A percentile compares a stretch with the other conserved stretches of the same genome.
phyloP scores from a whole-genome alignment of 2,888 invertebrate genomes.

The Lycia hirtaria region DNA sequence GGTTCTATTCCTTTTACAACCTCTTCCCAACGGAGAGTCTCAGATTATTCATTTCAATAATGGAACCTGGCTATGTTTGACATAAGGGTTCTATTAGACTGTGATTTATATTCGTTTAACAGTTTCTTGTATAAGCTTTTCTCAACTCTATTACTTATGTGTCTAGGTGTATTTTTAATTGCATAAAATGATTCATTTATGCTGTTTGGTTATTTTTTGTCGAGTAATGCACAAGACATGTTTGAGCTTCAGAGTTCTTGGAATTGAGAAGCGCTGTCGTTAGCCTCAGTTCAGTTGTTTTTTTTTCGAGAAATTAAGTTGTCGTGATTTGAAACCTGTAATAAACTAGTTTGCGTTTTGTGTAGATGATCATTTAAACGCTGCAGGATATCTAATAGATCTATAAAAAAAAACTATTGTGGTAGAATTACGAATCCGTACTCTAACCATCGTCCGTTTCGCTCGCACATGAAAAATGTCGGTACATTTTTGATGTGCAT shows the following conservation, averaged over 20 bases:
- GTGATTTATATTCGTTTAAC: slow-evolving; percentile 42
- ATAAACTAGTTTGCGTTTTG: slow-evolving; percentile 41
- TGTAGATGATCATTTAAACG: background rate
- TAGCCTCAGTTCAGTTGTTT: slow-evolving; percentile 50
- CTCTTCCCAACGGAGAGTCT: slow-evolving; percentile 61
- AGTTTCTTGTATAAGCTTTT: slow-evolving; percentile 26
- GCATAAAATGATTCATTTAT: slow-evolving; percentile 31
- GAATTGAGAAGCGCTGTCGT: slow-evolving; percentile 69
- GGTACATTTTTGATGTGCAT: no score
- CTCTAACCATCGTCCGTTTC: no score
- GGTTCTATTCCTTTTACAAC: slow-evolving; percentile 69
- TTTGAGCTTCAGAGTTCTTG: slow-evolving; percentile 67
- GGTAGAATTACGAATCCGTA: no score
- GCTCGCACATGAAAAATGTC: no score
- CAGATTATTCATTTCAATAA: slow-evolving; percentile 68
- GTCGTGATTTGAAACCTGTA: slow-evolving; percentile 60
- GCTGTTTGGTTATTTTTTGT: slow-evolving; percentile 46
- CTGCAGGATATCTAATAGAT: background rate
- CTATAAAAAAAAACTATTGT: background rate
- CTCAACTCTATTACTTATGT: slow-evolving; percentile 10
- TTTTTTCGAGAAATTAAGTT: slow-evolving; percentile 69
- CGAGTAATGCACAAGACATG: slow-evolving; percentile 70
- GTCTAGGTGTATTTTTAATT: slow-evolving; percentile 37
- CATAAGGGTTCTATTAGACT: slow-evolving; percentile 70
- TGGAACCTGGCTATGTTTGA: slow-evolving; percentile 65